Conservation (phyloP, 2,113 vertebrate species). For the Crotalus viridis region DNA sequence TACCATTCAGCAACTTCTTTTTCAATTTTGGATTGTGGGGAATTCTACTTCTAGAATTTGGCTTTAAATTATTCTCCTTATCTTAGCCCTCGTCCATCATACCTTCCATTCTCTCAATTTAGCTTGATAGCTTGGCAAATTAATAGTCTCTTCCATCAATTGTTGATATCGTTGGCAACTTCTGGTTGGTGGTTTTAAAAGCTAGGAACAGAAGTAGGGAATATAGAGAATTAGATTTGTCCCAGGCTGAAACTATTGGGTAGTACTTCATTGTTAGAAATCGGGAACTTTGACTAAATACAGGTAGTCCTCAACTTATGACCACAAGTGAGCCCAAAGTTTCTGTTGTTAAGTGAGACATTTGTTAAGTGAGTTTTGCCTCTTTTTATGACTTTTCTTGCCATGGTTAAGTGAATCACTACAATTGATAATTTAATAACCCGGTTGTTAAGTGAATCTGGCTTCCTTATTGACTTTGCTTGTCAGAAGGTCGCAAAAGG, state of each 20-base stretch:
- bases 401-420: neutral
- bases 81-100: neutral
- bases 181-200: conserved; percentile 75
- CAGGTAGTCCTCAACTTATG: neutral
- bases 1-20: neutral
- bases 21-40: neutral
- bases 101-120: conserved; percentile 62
- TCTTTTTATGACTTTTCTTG: neutral
- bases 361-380: neutral
- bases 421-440: neutral
- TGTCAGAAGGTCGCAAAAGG: too few relatives aligned
- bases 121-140: conserved; percentile 69
- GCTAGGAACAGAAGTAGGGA: conserved; percentile 59
- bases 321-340: neutral
- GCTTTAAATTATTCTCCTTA: neutral
- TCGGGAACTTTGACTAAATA: neutral
- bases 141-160: conserved; percentile 75
- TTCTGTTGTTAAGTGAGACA: neutral
- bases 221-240: neutral
- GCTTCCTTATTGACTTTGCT: too few relatives aligned
- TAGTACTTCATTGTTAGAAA: neutral
- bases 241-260: neutral
- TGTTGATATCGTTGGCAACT: conserved; percentile 75
- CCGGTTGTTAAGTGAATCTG: too few relatives aligned
- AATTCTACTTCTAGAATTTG: neutral